phyloP scores from a whole-genome alignment of 2,797 vertebrate genomes.

The Darevskia nairensis region DNA sequence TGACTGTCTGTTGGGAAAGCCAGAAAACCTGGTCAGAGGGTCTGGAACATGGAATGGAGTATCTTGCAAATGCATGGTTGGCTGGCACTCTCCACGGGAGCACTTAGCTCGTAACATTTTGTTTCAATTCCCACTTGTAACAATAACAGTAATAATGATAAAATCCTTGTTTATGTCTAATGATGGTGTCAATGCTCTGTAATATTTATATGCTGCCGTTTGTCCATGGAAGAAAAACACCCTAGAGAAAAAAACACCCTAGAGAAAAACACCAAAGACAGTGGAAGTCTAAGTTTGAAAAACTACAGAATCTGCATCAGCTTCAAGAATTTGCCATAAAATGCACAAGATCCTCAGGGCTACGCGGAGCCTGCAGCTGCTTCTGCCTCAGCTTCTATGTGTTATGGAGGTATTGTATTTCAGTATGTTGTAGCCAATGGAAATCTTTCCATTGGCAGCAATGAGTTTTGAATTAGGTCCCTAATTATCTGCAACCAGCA shows the following conservation, averaged over 20 bases:
- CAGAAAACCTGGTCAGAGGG: neutral
- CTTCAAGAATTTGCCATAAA: slow-evolving; percentile 18
- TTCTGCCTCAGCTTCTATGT: neutral
- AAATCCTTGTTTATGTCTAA: neutral
- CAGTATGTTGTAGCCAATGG: neutral
- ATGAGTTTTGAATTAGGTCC: slow-evolving; percentile 17
- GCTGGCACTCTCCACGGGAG: too few relatives aligned
- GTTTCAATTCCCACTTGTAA: neutral
- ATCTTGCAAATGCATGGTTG: neutral
- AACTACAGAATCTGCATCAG: neutral
- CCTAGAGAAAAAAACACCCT: slow-evolving; percentile 35
- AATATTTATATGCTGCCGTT: neutral
- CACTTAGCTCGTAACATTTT: too few relatives aligned
- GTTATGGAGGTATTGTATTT: slow-evolving; percentile 16
- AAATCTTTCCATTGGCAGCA: slow-evolving; percentile 23
- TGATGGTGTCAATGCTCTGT: slow-evolving; percentile 11
- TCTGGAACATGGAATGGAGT: neutral
- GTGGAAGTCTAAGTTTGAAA: slow-evolving; percentile 20
- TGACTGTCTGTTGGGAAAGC: neutral
- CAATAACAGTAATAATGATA: neutral
- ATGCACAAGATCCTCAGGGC: neutral
- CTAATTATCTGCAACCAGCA: slow-evolving; percentile 31
- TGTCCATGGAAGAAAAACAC: slow-evolving; percentile 15
- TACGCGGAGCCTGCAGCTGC: slow-evolving; percentile 3
- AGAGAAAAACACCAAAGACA: slow-evolving; percentile 32